Evolutionary conservation across 1,140 invertebrate species (phyloP).

Genomic region (Macrosteles quadrilineatus): DNA sequence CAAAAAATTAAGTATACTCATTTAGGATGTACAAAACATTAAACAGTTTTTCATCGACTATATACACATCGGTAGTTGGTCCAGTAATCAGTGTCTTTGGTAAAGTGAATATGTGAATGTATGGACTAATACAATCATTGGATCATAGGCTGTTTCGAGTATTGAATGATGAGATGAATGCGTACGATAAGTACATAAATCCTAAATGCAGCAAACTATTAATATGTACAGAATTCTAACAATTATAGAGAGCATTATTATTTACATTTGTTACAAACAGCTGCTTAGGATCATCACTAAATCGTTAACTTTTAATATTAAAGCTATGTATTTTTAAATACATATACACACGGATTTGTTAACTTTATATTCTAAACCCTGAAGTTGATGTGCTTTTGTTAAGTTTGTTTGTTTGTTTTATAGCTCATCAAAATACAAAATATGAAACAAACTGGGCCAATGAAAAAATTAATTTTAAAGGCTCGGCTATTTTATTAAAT

Average conservation of each 20-base stretch:
- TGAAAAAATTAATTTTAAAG: too few relatives aligned
- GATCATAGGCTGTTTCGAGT: too few relatives aligned
- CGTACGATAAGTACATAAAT: too few relatives aligned
- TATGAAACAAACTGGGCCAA: too few relatives aligned
- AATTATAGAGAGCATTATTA: background rate
- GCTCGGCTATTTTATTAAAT: background rate
- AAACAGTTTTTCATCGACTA: background rate
- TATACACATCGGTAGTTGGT: constrained; percentile 10
- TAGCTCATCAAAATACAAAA: too few relatives aligned
- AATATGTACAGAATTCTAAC: background rate
- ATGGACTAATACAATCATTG: too few relatives aligned
- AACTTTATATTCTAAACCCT: background rate
- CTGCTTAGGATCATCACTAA: background rate
- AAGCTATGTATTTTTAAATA: constrained; percentile 5
- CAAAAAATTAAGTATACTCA: constrained; percentile 12
- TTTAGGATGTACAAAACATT: constrained; percentile 18
- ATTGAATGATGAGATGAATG: too few relatives aligned
- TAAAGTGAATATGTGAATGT: background rate
- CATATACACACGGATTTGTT: background rate
- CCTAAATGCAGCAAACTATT: background rate
- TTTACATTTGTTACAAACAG: background rate
- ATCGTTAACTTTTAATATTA: background rate
- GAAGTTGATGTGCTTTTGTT: too few relatives aligned
- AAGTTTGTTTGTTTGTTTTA: too few relatives aligned
- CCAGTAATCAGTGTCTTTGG: constrained; percentile 1